Evolutionary conservation across 2,113 vertebrate species (phyloP).

Genomic region (Onychorhynchus coronatus): DNA sequence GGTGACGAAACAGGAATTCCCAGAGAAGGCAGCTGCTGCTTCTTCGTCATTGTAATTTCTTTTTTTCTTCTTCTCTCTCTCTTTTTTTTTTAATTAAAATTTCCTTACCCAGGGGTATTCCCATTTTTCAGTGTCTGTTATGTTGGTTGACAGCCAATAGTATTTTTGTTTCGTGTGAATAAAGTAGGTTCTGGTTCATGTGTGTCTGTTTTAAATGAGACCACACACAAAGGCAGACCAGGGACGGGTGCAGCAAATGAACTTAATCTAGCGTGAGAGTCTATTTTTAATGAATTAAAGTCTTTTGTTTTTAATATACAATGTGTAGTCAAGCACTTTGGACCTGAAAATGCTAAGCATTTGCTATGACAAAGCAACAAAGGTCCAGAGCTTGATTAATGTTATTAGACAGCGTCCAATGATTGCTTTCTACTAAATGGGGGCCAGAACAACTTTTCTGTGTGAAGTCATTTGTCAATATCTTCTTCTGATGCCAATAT

Average conservation of each 20-base stretch:
- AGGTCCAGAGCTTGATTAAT: conserved; percentile 29
- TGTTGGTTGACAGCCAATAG: conserved; percentile 55
- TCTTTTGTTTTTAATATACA: conserved; percentile 60
- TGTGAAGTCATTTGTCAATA: neutral
- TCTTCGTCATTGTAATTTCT: neutral
- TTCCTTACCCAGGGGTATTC: conserved; percentile 32
- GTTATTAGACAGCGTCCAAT: neutral
- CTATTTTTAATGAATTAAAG: conserved; percentile 64
- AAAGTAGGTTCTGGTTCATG: conserved; percentile 42
- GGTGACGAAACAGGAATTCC: conserved; percentile 57
- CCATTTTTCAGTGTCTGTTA: conserved; percentile 41
- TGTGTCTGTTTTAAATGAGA: conserved; percentile 57
- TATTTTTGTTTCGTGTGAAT: conserved; percentile 56
- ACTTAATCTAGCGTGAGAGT: conserved; percentile 61
- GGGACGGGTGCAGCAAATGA: conserved; percentile 46
- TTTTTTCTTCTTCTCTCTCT: neutral
- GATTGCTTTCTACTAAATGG: neutral
- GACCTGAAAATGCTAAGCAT: conserved; percentile 40
- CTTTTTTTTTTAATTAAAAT: conserved; percentile 24
- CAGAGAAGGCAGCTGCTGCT: conserved; percentile 14
- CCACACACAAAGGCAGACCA: conserved; percentile 49
- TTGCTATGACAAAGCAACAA: conserved; percentile 39
- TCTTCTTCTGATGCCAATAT: neutral
- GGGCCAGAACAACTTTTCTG: neutral
- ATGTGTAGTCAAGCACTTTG: conserved; percentile 44